Evolutionary conservation across 2,797 vertebrate species (phyloP), one percentile per base, ranked within the genome.

Genomic region (Eospalax fontanierii): DNA sequence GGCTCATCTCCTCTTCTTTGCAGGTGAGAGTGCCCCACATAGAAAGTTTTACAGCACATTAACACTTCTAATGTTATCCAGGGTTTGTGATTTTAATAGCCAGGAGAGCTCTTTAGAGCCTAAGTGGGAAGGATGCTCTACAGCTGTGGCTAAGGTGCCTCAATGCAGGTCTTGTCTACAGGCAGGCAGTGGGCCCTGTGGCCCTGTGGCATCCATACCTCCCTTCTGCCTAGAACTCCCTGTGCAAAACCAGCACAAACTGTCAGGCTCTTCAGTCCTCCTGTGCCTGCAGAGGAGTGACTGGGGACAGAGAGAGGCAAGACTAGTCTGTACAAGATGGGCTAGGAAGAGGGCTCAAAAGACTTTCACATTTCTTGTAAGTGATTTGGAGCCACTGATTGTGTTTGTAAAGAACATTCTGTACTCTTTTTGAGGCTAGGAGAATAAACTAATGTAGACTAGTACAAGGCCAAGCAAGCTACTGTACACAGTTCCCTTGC

Each of bases 31-130:
- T 96, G 66, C 90, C 74, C 88, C 24, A 22, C 59, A 59, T 93
- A 96, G 40, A 9, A 26, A 93, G 93, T 93, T 98, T 97, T 90
- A 74, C 59, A 97, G 95, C 54, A 71, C 84, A 97, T 94, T 95
- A 95, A 97, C 96, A 96, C 95, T 89, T 81, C 82, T 79, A 94
- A 85, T 97, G 81, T 81, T 87, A 95, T 81, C 38, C 89, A 16
- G 92, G 70, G 68, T 65, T 96, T 97, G 95, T n/a, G 46, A 90
- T 96, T 98, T 90, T 93, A 96, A 96, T 92, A 97, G 87, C 93
- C 90, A 38, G 26, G 26, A 22, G 35, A 91, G 68, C 57, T 94
- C 79, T 65, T 50, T 61, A 66, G 83, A 65, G 83, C 38, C 26
- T 19, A 57, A 73, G 4, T n/a, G 63, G 91, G 92, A 30, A 87